Evolutionary conservation across 2,888 invertebrate genomes (phyloP).

Genomic region (Sericinus montela): DNA sequence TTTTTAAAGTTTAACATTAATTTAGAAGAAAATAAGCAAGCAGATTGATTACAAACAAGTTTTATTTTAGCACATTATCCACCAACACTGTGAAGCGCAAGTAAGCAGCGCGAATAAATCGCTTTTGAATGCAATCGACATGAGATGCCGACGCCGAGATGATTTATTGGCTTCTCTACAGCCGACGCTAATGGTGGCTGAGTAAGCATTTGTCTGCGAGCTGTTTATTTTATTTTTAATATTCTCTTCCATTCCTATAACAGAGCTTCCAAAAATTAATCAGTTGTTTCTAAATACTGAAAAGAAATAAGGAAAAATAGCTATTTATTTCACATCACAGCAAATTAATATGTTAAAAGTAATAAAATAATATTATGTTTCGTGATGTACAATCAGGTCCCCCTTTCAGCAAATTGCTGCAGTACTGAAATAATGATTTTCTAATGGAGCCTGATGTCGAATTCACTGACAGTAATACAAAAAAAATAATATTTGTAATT

Average conservation of each 20-base stretch:
- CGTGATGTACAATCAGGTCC: too few species aligned
- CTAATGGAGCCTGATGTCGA: too few species aligned
- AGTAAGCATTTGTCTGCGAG: conserved; percentile 39
- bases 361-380: too few species aligned
- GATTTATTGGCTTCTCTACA: conserved; percentile 62
- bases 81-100: conserved; percentile 45
- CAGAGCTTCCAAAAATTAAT: not conserved
- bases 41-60: conserved; percentile 34
- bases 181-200: conserved; percentile 43
- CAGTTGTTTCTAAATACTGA: not conserved
- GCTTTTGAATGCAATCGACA: conserved; percentile 66
- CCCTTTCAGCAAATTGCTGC: too few species aligned
- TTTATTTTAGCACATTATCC: conserved; percentile 29
- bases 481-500: too few species aligned
- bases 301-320: too few species aligned
- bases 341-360: too few species aligned
- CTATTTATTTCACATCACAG: too few species aligned
- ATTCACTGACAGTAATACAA: too few species aligned
- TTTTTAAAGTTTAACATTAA: too few species aligned
- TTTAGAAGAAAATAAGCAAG: too few species aligned
- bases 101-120: conserved; percentile 47
- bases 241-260: not conserved
- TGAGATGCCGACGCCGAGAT: conserved; percentile 62
- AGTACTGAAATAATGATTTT: too few species aligned
- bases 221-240: conserved; percentile 39